phyloP scores from a whole-genome alignment of 2,797 vertebrate species.

The Varecia variegata region DNA sequence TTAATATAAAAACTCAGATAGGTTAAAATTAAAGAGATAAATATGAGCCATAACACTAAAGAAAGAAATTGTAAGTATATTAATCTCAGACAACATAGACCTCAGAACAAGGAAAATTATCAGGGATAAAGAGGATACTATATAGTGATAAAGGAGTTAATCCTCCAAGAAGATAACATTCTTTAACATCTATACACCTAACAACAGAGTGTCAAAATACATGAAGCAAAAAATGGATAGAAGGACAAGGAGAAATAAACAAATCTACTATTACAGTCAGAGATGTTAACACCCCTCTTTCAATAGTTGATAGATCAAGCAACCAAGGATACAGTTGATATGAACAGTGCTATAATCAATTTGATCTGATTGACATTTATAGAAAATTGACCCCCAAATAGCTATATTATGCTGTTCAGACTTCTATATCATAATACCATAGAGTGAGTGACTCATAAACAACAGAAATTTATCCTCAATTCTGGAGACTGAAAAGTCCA shows the following conservation, averaged over 20 bases:
- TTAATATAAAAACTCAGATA: neutral
- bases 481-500: neutral
- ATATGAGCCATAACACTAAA: neutral
- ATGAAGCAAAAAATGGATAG: neutral
- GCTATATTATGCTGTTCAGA: neutral
- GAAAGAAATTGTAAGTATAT: neutral
- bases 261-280: neutral
- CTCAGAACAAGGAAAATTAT: neutral
- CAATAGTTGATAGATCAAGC: neutral
- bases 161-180: neutral
- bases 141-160: neutral
- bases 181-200: neutral
- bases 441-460: neutral
- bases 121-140: neutral
- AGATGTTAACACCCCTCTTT: neutral
- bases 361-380: neutral
- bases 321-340: neutral
- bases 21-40: conserved; percentile 1
- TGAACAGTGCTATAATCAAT: neutral
- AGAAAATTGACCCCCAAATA: neutral
- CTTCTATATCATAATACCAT: too few relatives aligned
- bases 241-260: neutral
- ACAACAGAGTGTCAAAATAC: neutral
- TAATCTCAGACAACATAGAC: neutral
- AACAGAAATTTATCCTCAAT: neutral